A percentile compares a stretch with the other conserved stretches of the same genome.
Evolutionary conservation across 1,140 invertebrate species (phyloP).

Genomic region (Panagrolaimus sp.): DNA sequence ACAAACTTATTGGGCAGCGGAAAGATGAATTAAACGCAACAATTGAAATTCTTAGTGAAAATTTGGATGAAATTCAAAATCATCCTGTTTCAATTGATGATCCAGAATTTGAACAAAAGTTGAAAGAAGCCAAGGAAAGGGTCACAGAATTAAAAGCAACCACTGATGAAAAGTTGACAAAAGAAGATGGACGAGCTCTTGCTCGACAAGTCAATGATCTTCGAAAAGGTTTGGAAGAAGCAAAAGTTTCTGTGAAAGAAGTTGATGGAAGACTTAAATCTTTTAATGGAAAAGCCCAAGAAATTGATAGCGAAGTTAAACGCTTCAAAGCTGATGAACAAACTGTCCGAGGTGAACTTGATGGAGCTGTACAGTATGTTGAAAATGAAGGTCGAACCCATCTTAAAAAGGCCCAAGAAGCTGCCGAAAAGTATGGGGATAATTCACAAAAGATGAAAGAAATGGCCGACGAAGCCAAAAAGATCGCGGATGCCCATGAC

Average conservation of each 20-base stretch:
- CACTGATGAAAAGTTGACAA: conserved; percentile 43
- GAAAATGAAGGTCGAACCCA: conserved; percentile 50
- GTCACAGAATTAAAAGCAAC: conserved; percentile 44
- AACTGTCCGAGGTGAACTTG: conserved; percentile 33
- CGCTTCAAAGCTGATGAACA: conserved; percentile 39
- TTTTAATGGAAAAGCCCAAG: conserved; percentile 40
- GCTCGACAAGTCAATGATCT: conserved; percentile 38
- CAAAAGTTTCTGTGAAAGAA: conserved; percentile 33
- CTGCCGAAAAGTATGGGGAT: conserved; percentile 55
- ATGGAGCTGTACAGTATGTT: conserved; percentile 47
- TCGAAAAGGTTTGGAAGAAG: conserved; percentile 38
- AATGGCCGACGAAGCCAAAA: conserved; percentile 47
- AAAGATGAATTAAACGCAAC: conserved; percentile 36
- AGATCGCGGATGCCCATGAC: conserved; percentile 41
- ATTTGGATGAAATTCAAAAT: conserved; percentile 56
- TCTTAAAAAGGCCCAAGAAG: conserved; percentile 42
- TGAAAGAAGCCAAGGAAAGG: conserved; percentile 39
- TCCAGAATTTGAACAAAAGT: conserved; percentile 47
- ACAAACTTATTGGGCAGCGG: conserved; percentile 34
- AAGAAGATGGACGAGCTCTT: conserved; percentile 16
- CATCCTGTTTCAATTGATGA: conserved; percentile 57
- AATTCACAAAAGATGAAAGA: conserved; percentile 46
- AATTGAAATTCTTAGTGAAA: conserved; percentile 42
- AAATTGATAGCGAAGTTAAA: conserved; percentile 37
- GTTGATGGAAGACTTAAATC: conserved; percentile 42